Conservation (phyloP, 2,113 vertebrate species). For the Tichodroma muraria region DNA sequence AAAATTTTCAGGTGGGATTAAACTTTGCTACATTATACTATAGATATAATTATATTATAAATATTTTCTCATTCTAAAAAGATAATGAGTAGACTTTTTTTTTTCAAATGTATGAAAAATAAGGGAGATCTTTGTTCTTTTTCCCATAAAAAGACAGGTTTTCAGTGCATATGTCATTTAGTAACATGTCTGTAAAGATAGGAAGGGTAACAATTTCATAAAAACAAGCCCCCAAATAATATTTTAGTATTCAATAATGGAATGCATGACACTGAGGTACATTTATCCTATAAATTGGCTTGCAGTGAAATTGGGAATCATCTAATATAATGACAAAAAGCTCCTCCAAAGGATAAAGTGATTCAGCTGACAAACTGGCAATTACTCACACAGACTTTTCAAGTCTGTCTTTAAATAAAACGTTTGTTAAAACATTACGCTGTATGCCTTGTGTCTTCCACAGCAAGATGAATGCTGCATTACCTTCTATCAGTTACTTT, state of each 20-base stretch:
- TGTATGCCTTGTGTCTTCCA: slow-evolving; percentile 44
- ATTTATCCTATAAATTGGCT: slow-evolving; percentile 44
- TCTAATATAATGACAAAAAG: slow-evolving; percentile 66
- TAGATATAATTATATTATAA: too few species aligned
- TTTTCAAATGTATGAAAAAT: not conserved
- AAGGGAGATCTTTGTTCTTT: not conserved
- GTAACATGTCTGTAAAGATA: not conserved
- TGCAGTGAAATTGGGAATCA: slow-evolving; percentile 40
- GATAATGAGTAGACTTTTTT: not conserved
- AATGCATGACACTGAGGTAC: slow-evolving; percentile 4
- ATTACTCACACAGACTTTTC: slow-evolving; percentile 64
- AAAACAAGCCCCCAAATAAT: not conserved
- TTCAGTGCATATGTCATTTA: not conserved
- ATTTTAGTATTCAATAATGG: slow-evolving; percentile 29
- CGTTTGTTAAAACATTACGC: slow-evolving; percentile 36
- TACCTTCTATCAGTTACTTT: slow-evolving; percentile 41
- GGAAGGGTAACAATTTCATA: not conserved
- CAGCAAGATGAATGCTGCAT: slow-evolving; percentile 48
- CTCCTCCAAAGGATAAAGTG: slow-evolving; percentile 54
- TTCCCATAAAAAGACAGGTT: not conserved
- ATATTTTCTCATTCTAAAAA: not conserved
- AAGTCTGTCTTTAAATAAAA: slow-evolving; percentile 70
- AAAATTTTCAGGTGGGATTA: not conserved
- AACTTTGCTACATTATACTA: not conserved
- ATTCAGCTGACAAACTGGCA: slow-evolving; percentile 71